Base-by-base conservation (phyloP, 2,888 invertebrate species). In the Netelia fuscicornis region DNA sequence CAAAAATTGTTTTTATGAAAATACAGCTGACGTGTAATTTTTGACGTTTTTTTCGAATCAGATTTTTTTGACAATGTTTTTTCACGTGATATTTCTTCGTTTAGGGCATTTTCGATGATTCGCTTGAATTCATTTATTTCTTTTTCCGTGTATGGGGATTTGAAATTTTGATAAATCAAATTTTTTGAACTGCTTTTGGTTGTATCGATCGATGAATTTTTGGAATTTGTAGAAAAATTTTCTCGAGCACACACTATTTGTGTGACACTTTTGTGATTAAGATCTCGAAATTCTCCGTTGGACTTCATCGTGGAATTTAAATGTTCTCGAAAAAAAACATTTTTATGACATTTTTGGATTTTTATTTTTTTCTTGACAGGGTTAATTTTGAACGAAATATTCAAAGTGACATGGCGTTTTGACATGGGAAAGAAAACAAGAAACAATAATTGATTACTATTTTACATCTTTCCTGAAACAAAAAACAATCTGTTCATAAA, bases 71-170 rank as follows among this genome's bases (percentile, higher is more conserved):
- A 20, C 2, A 23, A 17, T 5, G 30, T 5, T 5, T 37, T 42
- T 42, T 68, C 64, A 10, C 48, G 84, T 3, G 58, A n/a, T 20
- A 77, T 44, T 71, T 81, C 84, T 0, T 77, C 71, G 25, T 20
- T 54, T 42, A 84, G 25, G 8, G 71, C 77, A 37, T 72, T 64
- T 25, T 81, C 44, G 13, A 84, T 76, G 11, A 81, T 81, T 67
- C 52, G 20, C 44, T 30, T 48, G 44, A 81, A 84, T 13, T 65
- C 54, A 8, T 76, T 48, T 37, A 84, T 84, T 54, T 84, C 81
- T 17, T 81, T 58, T 30, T 71, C 71, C n/a, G 81, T 77, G 23
- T 84, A 84, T 54, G 20, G 1, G 13, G 11, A 0, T 9, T 72
- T 62, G 23, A 37, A n/a, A 37, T 72, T 60, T 58, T 58, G 5